Percentiles rank a stretch among this genome's conserved stretches.
phyloP scores from a whole-genome alignment of 2,113 vertebrate genomes.

The Penelope pileata region DNA sequence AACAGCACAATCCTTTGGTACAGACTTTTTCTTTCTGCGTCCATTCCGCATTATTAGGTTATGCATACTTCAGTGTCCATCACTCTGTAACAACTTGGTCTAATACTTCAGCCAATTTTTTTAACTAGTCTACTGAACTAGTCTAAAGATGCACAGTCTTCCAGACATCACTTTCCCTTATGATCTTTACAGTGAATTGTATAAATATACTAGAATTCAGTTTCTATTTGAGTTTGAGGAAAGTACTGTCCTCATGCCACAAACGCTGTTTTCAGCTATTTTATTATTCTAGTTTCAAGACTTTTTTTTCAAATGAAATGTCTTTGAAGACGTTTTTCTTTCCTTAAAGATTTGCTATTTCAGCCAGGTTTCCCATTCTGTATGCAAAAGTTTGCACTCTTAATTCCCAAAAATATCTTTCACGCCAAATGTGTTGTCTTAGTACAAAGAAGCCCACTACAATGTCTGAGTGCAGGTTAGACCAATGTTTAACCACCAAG shows the following conservation, averaged over 20 bases:
- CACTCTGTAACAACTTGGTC: background rate
- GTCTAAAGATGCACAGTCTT: background rate
- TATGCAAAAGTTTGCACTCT: background rate
- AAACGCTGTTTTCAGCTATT: background rate
- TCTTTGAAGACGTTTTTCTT: background rate
- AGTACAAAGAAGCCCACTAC: background rate
- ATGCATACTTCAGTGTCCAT: background rate
- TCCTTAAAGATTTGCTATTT: background rate
- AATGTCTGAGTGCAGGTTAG: background rate
- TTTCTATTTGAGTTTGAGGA: background rate
- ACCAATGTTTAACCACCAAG: background rate
- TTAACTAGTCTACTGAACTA: background rate
- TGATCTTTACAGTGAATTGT: background rate
- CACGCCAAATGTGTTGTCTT: background rate
- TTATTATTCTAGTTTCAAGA: background rate
- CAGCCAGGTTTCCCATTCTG: background rate
- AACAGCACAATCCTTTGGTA: background rate
- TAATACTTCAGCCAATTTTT: background rate
- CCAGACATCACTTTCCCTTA: background rate
- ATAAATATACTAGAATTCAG: background rate
- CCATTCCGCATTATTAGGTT: background rate
- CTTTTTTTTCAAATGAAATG: background rate
- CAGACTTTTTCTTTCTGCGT: background rate
- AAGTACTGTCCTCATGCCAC: background rate
- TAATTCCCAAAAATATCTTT: background rate